These are phyloP conservation scores for Neostethus bicornis DNA, from an alignment of 2,797 vertebrate species.

Conservation along the genomic window DNA sequence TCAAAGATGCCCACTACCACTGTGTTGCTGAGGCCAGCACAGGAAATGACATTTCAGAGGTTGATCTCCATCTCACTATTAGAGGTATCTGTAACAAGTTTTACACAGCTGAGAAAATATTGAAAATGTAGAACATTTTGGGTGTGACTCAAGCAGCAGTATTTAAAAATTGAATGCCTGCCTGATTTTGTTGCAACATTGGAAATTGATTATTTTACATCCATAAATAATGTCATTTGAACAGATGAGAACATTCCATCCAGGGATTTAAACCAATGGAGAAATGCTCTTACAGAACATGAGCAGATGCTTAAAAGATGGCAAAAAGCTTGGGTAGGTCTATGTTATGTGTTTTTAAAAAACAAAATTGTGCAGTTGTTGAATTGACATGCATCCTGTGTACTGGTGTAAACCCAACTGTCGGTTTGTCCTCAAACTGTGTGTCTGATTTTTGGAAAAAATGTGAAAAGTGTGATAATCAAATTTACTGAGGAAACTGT, in stretches of 20 bases:
- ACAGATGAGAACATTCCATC: constrained; percentile 79
- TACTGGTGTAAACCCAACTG: constrained; percentile 11
- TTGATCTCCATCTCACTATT: constrained; percentile 74
- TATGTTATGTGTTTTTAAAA: constrained; percentile 24
- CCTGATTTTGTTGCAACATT: neutral
- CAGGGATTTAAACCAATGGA: constrained; percentile 86
- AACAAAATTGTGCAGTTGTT: constrained; percentile 3
- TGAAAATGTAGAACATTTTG: neutral
- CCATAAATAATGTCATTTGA: constrained; percentile 64
- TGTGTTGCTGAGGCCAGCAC: constrained; percentile 83
- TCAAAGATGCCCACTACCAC: constrained; percentile 82
- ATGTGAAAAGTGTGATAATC: constrained; percentile 17
- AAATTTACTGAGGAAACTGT: constrained; percentile 6
- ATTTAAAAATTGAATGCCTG: neutral
- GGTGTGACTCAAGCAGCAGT: neutral
- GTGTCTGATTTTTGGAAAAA: no score
- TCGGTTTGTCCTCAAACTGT: neutral
- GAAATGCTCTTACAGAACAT: constrained; percentile 83
- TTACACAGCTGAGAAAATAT: constrained; percentile 5
- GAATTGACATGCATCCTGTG: neutral
- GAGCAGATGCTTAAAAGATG: constrained; percentile 87
- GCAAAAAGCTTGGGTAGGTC: constrained; percentile 88
- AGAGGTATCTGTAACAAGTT: constrained; percentile 68
- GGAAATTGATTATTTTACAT: constrained; percentile 4
- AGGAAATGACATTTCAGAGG: constrained; percentile 79